Evolutionary conservation across 2,797 vertebrate genomes (phyloP).

Genomic region (Cygnus olor): DNA sequence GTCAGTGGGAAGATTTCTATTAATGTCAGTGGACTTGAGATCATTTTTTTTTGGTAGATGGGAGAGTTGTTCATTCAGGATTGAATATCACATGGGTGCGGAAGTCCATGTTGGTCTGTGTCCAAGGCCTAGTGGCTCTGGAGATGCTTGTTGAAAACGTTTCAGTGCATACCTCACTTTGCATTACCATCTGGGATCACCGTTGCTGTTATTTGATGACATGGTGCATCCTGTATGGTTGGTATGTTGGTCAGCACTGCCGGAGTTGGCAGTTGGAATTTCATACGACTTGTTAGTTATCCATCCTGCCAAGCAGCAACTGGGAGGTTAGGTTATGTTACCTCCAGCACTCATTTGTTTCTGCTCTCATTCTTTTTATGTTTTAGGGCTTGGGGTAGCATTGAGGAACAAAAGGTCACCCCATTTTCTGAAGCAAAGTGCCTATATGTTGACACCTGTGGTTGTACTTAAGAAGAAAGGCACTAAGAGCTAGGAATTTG

Average conservation of each 20-base stretch:
- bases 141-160: background rate
- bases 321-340: background rate
- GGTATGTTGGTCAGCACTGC: background rate
- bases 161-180: background rate
- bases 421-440: background rate
- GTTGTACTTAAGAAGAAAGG: background rate
- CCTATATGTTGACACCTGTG: background rate
- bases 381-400: background rate
- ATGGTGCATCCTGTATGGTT: fast-evolving
- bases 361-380: background rate
- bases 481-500: background rate
- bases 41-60: background rate
- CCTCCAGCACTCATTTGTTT: background rate
- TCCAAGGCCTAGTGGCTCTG: background rate
- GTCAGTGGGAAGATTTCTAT: background rate
- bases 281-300: background rate
- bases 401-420: background rate
- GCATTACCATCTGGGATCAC: background rate
- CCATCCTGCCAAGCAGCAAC: fast-evolving
- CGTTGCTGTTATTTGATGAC: background rate
- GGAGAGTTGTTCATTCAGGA: background rate
- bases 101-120: background rate
- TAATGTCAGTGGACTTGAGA: background rate
- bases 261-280: background rate
- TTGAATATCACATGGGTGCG: background rate